Base-by-base conservation (phyloP, 2,888 invertebrate species). In the Amphipoea oculea region DNA sequence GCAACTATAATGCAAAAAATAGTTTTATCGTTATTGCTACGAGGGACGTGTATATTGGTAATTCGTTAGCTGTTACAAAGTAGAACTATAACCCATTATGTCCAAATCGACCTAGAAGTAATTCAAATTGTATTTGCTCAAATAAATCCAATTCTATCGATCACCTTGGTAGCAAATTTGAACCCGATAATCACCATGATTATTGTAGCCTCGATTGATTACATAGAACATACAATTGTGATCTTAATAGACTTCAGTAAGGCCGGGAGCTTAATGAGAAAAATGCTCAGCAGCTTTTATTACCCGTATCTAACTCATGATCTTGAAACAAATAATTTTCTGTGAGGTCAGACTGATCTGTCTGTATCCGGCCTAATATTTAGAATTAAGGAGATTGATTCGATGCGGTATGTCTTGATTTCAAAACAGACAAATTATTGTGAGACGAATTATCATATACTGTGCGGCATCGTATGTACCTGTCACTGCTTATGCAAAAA, bases 291-390 rank as follows among this genome's bases (percentile, higher is more conserved):
- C 63, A 86, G 79, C 89, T 90, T 92, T 94, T 94, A 95, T 95
- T 92, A 90, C 67, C 92, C 94, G 91, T 94, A 78, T 88, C 94
- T 92, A 94, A 95, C 92, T 86, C 85, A 86, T 88, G 92, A 89
- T 91, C 91, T 93, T 93, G 92, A 91, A 90, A 88, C 75, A 82
- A 84, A 90, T 84, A 73, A 86, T 89, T 86, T 84, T 86, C 71
- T 80, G 78, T 85, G 86, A 89, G 89, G 88, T 89, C 86, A 89
- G 70, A 76, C 73, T 85, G 85, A 85, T 78, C 65, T 86, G 84
- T 85, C 82, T 84, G 79, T 84, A 85, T 86, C 79, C 85, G 84
- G 78, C 74, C 82, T 83, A 82, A 84, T 86, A 69, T 81, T 88
- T 84, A 78, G 75, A 87, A 88, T 86, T 85, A 86, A 88, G 82